These are phyloP conservation scores for Aphodius granarius DNA, from an alignment of 2,888 invertebrate genomes.

Conservation along the genomic window DNA sequence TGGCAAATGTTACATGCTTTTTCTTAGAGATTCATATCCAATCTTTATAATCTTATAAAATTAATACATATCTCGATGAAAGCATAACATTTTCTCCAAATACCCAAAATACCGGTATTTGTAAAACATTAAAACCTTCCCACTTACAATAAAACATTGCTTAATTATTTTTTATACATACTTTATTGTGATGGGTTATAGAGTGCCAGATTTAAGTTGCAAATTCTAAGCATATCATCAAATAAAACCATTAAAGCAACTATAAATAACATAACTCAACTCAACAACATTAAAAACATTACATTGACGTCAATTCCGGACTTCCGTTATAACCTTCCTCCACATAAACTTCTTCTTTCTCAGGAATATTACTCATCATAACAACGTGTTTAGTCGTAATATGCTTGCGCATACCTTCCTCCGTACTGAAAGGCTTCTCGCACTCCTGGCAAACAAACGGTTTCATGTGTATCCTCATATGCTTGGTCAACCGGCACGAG, in stretches of 20 bases:
- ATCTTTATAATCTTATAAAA: too few species aligned
- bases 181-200: too few species aligned
- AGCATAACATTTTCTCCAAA: too few species aligned
- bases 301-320: background rate
- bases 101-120: too few species aligned
- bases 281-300: background rate
- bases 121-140: too few species aligned
- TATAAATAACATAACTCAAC: background rate
- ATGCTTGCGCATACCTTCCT: constrained; percentile 41
- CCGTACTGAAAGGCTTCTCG: constrained; percentile 40
- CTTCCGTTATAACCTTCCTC: background rate
- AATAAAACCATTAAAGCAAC: background rate
- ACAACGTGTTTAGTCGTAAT: constrained; percentile 38
- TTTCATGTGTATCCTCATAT: constrained; percentile 53
- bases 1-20: too few species aligned
- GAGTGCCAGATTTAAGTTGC: too few species aligned
- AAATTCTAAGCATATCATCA: too few species aligned
- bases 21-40: too few species aligned
- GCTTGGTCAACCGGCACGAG: constrained; percentile 55
- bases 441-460: constrained; percentile 43
- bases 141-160: too few species aligned
- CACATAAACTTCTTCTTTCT: background rate
- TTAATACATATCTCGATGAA: too few species aligned
- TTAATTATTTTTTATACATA: too few species aligned
- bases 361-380: background rate